These are phyloP conservation scores for Papilio aristodemus DNA, from an alignment of 1,140 invertebrate species.

Conservation along the genomic window DNA sequence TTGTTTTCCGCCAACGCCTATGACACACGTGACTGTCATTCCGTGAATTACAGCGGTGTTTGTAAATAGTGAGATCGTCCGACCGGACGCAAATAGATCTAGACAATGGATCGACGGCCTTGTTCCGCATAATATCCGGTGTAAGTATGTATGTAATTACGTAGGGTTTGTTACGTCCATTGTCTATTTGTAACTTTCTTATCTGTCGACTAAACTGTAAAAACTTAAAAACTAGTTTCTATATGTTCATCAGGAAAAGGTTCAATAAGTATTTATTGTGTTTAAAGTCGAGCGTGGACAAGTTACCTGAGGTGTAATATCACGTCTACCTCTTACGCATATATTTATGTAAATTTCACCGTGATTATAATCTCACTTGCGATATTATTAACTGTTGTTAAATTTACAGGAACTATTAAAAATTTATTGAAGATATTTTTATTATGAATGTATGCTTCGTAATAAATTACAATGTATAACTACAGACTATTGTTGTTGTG, in stretches of 20 bases:
- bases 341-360: too few relatives aligned
- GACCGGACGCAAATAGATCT: conserved; percentile 2
- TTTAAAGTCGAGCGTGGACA: too few relatives aligned
- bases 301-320: too few relatives aligned
- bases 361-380: too few relatives aligned
- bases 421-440: too few relatives aligned
- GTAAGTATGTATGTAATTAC: neutral
- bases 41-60: neutral
- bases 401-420: too few relatives aligned
- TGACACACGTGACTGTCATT: neutral
- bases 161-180: neutral
- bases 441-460: too few relatives aligned
- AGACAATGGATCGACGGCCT: neutral
- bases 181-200: neutral
- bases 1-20: neutral
- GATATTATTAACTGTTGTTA: too few relatives aligned
- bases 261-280: too few relatives aligned
- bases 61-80: conserved; percentile 8
- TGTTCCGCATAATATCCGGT: neutral
- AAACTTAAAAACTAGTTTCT: too few relatives aligned
- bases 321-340: too few relatives aligned
- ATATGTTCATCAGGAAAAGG: too few relatives aligned
- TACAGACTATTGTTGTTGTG: neutral
- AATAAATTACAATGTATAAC: neutral
- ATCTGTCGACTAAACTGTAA: neutral